Conservation (phyloP, 2,888 invertebrate genomes). For the Glyphotaelius pellucidus region DNA sequence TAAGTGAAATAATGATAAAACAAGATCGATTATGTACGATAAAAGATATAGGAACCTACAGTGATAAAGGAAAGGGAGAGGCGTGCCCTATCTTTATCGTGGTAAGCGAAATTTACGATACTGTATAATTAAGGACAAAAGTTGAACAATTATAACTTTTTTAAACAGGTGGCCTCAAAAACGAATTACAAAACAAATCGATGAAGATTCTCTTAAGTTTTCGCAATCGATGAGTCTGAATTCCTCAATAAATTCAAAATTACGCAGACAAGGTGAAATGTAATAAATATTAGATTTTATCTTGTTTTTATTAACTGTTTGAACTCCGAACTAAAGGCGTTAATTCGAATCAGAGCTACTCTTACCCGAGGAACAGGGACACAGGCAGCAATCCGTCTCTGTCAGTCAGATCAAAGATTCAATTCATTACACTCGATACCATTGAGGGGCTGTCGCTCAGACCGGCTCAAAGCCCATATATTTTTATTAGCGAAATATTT, state of each 20-base stretch:
- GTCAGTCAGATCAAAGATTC: constrained; percentile 62
- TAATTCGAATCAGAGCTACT: constrained; percentile 33
- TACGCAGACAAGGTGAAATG: neutral
- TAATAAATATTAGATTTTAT: neutral
- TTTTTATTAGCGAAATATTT: constrained; percentile 50
- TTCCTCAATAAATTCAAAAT: neutral
- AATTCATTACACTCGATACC: constrained; percentile 61
- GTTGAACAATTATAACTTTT: neutral
- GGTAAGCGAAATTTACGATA: too few relatives aligned
- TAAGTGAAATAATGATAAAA: too few relatives aligned
- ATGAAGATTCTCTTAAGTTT: neutral
- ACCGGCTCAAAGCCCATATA: constrained; percentile 34
- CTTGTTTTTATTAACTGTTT: neutral
- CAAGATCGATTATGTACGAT: too few relatives aligned
- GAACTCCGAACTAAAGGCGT: constrained; percentile 5
- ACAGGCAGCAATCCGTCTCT: constrained; percentile 59
- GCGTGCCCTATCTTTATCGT: too few relatives aligned
- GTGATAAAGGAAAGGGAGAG: too few relatives aligned
- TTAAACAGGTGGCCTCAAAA: neutral
- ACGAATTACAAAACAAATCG: neutral
- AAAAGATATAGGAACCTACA: too few relatives aligned
- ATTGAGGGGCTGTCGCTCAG: constrained; percentile 48
- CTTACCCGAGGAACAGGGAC: constrained; percentile 20
- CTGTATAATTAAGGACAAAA: neutral
- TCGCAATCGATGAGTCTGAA: neutral